A percentile compares a stretch with the other conserved stretches of the same genome.
Evolutionary conservation across 2,797 vertebrate species (phyloP).

Genomic region (Neosilurus mollespiculum): DNA sequence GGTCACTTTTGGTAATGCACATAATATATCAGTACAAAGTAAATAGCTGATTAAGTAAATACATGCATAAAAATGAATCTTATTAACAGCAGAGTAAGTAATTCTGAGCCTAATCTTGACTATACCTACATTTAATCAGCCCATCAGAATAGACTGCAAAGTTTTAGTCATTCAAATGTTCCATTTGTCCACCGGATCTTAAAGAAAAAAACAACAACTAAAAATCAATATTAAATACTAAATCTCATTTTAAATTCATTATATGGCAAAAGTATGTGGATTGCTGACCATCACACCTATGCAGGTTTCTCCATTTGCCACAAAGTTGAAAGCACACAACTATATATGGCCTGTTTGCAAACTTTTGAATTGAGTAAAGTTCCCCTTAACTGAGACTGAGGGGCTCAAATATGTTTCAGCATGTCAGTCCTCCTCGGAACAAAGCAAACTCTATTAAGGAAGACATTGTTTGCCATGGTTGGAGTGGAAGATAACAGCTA

Average conservation of each 20-base stretch:
- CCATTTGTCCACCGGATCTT: constrained; percentile 8
- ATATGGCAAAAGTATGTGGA: neutral
- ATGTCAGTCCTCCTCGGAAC: neutral
- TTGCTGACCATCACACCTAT: neutral
- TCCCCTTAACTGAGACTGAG: too few species aligned
- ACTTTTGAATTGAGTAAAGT: neutral
- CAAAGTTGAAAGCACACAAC: neutral
- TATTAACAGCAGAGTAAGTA: too few species aligned
- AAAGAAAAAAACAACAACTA: neutral
- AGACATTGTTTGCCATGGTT: neutral
- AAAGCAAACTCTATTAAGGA: too few species aligned
- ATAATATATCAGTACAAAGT: too few species aligned
- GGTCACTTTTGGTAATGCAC: too few species aligned
- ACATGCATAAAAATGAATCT: too few species aligned
- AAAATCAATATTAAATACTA: neutral
- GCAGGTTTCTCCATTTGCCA: too few species aligned
- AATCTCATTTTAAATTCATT: neutral
- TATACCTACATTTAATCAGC: too few species aligned
- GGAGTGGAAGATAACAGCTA: neutral
- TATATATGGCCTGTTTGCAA: neutral
- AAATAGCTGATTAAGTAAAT: too few species aligned
- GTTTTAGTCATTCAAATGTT: too few species aligned
- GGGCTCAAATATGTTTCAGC: neutral
- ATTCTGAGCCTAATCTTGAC: too few species aligned
- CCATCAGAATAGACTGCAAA: too few species aligned